A percentile compares a stretch with the other conserved stretches of the same genome.
These are phyloP conservation scores for Xiphias gladius DNA, from an alignment of 2,113 vertebrate species.

Conservation along the genomic window DNA sequence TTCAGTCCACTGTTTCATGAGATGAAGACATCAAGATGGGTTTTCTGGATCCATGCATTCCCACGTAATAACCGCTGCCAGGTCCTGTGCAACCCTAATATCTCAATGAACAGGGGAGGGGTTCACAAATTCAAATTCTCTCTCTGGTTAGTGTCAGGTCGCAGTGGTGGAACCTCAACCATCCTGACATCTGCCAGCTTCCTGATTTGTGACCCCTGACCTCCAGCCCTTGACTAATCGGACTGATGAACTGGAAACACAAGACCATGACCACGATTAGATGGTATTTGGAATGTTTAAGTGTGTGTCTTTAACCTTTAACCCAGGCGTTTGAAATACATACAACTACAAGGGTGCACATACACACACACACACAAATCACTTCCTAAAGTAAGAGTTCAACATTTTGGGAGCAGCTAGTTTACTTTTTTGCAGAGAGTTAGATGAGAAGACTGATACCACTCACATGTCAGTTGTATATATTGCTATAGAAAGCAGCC, in stretches of 20 bases:
- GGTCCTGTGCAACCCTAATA: conserved; percentile 13
- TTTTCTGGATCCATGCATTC: conserved; percentile 51
- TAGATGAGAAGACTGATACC: background rate
- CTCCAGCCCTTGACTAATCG: conserved; percentile 73
- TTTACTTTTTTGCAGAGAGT: background rate
- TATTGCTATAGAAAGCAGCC: background rate
- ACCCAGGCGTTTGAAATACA: conserved; percentile 34
- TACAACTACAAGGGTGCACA: background rate
- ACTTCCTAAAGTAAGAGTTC: background rate
- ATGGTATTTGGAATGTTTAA: conserved; percentile 63
- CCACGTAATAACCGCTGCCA: conserved; percentile 43
- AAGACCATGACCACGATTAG: conserved; percentile 58
- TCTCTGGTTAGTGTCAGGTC: conserved; percentile 64
- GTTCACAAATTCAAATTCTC: conserved; percentile 42
- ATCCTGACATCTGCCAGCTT: conserved; percentile 70
- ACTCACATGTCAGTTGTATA: background rate
- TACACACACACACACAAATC: conserved; percentile 23
- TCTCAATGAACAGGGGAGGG: conserved; percentile 16
- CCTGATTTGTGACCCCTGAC: conserved; percentile 75
- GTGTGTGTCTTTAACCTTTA: conserved; percentile 75
- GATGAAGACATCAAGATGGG: conserved; percentile 47
- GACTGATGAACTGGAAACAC: conserved; percentile 74
- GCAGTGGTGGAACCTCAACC: conserved; percentile 47
- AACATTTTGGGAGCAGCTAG: background rate
- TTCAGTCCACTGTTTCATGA: conserved; percentile 34